phyloP scores from a whole-genome alignment of 2,888 invertebrate genomes.

The Pemphredon lugubris region DNA sequence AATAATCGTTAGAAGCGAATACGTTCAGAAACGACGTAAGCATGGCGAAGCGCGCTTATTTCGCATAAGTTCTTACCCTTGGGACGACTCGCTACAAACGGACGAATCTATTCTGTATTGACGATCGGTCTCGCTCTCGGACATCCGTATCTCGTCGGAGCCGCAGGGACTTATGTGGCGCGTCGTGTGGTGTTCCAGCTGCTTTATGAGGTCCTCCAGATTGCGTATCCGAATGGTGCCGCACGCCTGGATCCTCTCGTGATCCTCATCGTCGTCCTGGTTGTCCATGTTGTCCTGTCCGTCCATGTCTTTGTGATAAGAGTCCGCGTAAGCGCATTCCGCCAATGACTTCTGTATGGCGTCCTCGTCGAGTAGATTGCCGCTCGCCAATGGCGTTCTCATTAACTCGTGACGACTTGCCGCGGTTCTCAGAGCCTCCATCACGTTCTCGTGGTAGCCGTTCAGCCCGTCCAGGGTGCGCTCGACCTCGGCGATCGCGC shows the following conservation, averaged over 20 bases:
- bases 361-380: slow-evolving; percentile 86
- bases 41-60: too few relatives aligned
- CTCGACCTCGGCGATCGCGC: slow-evolving; percentile 89
- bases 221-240: slow-evolving; percentile 94
- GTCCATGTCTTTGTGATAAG: slow-evolving; percentile 84
- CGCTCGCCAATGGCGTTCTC: slow-evolving; percentile 85
- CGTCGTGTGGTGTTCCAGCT: slow-evolving; percentile 92
- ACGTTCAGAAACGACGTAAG: too few relatives aligned
- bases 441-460: slow-evolving; percentile 95
- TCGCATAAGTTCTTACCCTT: slow-evolving; percentile 83
- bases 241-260: slow-evolving; percentile 89
- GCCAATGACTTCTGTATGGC: slow-evolving; percentile 86
- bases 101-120: slow-evolving; percentile 92
- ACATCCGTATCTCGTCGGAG: slow-evolving; percentile 94
- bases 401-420: slow-evolving; percentile 87
- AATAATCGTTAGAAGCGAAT: too few relatives aligned
- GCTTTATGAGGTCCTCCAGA: slow-evolving; percentile 94
- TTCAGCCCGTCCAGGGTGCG: slow-evolving; percentile 93
- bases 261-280: slow-evolving; percentile 82
- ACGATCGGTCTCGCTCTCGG: slow-evolving; percentile 94
- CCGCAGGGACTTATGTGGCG: slow-evolving; percentile 95
- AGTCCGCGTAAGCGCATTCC: slow-evolving; percentile 84
- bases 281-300: slow-evolving; percentile 89
- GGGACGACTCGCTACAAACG: slow-evolving; percentile 88
- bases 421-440: slow-evolving; percentile 93